Percentiles rank a stretch among this genome's conserved stretches.
Evolutionary conservation across 2,797 vertebrate species (phyloP).

Genomic region (Streptopelia turtur): DNA sequence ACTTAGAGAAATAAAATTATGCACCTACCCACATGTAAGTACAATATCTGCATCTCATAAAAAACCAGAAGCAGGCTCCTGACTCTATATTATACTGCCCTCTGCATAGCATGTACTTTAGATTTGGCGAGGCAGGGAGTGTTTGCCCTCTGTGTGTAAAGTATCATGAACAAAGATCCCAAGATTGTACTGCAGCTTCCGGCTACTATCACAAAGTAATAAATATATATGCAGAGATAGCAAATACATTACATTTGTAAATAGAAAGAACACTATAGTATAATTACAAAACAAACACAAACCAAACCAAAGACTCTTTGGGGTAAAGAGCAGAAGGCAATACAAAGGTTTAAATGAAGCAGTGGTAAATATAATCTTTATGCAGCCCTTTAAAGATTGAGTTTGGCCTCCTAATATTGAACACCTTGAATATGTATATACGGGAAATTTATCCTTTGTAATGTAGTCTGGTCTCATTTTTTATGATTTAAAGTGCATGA

Average conservation of each 20-base stretch:
- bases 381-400: not conserved
- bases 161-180: not conserved
- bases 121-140: not conserved
- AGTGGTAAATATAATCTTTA: not conserved
- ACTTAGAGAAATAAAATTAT: conserved; percentile 14
- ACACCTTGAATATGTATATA: not conserved
- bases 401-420: not conserved
- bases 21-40: not conserved
- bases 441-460: not conserved
- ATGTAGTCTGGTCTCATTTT: not conserved
- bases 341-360: not conserved
- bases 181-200: not conserved
- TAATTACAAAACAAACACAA: not conserved
- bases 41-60: not conserved
- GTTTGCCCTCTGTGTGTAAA: not conserved
- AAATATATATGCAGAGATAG: not conserved
- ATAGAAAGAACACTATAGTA: not conserved
- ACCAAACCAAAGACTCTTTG: not conserved
- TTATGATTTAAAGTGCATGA: not conserved
- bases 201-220: not conserved
- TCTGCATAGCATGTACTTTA: not conserved
- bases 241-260: not conserved
- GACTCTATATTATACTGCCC: not conserved
- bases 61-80: not conserved
- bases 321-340: not conserved